Evolutionary conservation across 2,888 invertebrate species (phyloP).

Genomic region (Drosophila falleni): DNA sequence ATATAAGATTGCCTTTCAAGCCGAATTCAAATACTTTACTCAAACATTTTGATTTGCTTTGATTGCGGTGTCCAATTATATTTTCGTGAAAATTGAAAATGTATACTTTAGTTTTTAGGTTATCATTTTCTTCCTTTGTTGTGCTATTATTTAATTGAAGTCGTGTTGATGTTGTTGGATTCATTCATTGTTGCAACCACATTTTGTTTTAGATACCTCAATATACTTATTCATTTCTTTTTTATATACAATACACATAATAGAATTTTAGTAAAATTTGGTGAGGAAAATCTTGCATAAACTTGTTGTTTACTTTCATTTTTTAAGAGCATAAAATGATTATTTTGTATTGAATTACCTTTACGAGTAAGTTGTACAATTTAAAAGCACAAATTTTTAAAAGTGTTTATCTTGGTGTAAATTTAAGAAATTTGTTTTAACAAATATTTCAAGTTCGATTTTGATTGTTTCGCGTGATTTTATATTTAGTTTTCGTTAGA

Average conservation of each 20-base stretch:
- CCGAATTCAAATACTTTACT: slow-evolving; percentile 27
- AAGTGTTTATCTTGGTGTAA: slow-evolving; percentile 68
- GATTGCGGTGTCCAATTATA: slow-evolving; percentile 43
- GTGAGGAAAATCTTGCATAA: slow-evolving; percentile 78
- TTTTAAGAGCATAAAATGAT: slow-evolving; percentile 73
- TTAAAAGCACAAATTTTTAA: slow-evolving; percentile 78
- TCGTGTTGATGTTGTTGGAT: slow-evolving; percentile 39
- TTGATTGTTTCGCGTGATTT: slow-evolving; percentile 74
- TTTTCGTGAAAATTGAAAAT: slow-evolving; percentile 67
- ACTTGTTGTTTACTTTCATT: slow-evolving; percentile 61
- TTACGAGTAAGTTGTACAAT: slow-evolving; percentile 74
- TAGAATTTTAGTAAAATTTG: slow-evolving; percentile 79
- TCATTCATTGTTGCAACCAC: slow-evolving; percentile 41
- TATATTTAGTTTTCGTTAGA: slow-evolving; percentile 44
- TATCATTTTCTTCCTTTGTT: slow-evolving; percentile 34
- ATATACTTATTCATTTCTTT: slow-evolving; percentile 58
- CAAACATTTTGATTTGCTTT: slow-evolving; percentile 32
- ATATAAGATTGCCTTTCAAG: slow-evolving; percentile 31
- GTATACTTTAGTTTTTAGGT: slow-evolving; percentile 51
- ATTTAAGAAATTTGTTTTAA: slow-evolving; percentile 67
- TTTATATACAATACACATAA: slow-evolving; percentile 80
- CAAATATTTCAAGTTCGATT: slow-evolving; percentile 65
- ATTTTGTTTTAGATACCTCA: slow-evolving; percentile 55
- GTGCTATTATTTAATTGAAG: slow-evolving; percentile 49
- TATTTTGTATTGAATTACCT: slow-evolving; percentile 64